phyloP scores from a whole-genome alignment of 2,113 vertebrate species.

The Amphilophus citrinellus region DNA sequence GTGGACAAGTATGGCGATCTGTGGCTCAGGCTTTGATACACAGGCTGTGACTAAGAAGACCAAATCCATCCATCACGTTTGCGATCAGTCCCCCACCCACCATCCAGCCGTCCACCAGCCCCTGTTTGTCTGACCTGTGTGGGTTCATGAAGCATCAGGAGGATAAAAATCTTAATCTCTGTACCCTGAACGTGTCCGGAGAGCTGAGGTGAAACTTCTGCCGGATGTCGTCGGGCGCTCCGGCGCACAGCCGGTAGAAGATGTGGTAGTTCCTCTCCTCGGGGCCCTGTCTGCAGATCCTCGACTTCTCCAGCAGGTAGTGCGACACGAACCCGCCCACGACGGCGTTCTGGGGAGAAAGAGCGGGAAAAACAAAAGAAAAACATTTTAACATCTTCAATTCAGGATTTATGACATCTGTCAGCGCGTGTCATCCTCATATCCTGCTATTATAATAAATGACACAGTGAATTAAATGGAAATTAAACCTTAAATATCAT shows the following conservation, averaged over 20 bases:
- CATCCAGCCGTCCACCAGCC: not conserved
- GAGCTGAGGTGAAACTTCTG: constrained; percentile 91
- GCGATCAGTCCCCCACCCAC: not conserved
- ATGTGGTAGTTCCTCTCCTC: constrained; percentile 99
- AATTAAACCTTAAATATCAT: not conserved
- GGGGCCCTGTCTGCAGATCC: constrained; percentile 94
- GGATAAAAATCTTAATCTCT: constrained; percentile 15
- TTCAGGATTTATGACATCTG: not conserved
- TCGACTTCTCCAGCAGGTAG: constrained; percentile 98
- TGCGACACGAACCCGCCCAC: constrained; percentile 98
- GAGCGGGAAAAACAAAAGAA: not conserved
- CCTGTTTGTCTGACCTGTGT: no score
- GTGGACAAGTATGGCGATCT: no score
- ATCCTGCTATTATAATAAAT: not conserved
- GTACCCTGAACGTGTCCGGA: constrained; percentile 93
- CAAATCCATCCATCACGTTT: not conserved
- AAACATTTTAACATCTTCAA: not conserved
- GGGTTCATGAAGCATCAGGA: no score
- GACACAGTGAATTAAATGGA: not conserved
- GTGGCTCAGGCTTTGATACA: not conserved
- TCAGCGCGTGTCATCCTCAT: not conserved
- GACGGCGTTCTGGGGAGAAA: constrained; percentile 85
- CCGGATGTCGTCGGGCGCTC: constrained; percentile 93
- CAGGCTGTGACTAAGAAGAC: no score
- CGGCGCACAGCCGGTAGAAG: constrained; percentile 96